A percentile compares a stretch with the other conserved stretches of the same genome.
Evolutionary conservation across 2,113 vertebrate genomes (phyloP).

Genomic region (Poeciliopsis retropinna): DNA sequence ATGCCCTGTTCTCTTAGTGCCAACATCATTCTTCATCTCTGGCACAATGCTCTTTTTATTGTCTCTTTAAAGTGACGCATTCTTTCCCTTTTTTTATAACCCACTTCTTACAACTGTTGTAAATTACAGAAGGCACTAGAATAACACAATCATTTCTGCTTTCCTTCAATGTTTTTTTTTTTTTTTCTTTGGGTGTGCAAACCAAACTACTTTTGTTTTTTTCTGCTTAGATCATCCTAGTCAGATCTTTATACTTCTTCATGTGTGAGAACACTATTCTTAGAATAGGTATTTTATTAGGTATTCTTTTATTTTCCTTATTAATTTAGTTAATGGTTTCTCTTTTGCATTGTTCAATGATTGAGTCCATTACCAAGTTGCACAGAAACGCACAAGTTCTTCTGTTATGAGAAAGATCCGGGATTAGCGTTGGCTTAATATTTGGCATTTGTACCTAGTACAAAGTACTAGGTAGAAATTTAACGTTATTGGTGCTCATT

Average conservation of each 20-base stretch:
- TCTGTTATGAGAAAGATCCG: neutral
- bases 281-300: too few species aligned
- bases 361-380: too few species aligned
- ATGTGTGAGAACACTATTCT: too few species aligned
- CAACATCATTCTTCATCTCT: conserved; percentile 38
- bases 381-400: too few species aligned
- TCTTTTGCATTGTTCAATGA: too few species aligned
- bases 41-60: conserved; percentile 24
- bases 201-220: neutral
- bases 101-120: conserved; percentile 29
- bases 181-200: neutral
- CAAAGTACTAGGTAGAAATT: too few species aligned
- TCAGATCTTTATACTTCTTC: too few species aligned
- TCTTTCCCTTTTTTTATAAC: neutral
- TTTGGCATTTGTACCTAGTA: too few species aligned
- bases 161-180: too few species aligned
- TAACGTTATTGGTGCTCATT: too few species aligned
- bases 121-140: conserved; percentile 13
- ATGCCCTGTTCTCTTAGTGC: conserved; percentile 21
- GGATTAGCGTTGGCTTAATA: neutral
- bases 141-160: neutral
- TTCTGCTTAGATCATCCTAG: neutral
- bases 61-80: conserved; percentile 7
- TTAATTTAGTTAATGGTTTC: too few species aligned
- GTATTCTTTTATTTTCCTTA: too few species aligned